A percentile compares a stretch with the other conserved stretches of the same genome.
Evolutionary conservation across 2,113 vertebrate species (phyloP).

Genomic region (Lonchura striata): DNA sequence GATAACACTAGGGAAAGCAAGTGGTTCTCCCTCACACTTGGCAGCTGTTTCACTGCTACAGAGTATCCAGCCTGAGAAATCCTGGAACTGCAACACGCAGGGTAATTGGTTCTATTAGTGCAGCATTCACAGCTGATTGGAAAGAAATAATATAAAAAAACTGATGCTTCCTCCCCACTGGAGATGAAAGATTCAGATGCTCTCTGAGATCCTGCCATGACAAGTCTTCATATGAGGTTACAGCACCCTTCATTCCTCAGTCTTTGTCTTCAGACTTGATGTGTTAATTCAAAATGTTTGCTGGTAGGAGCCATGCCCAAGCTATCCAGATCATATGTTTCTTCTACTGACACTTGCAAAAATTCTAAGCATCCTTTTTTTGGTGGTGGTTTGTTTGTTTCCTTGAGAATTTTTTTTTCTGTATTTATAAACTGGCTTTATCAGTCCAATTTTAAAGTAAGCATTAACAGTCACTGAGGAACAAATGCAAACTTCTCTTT

Average conservation of each 20-base stretch:
- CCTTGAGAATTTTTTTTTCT: neutral
- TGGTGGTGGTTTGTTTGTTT: neutral
- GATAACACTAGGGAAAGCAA: neutral
- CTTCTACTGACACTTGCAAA: neutral
- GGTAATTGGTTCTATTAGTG: slow-evolving; percentile 28
- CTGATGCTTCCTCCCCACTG: neutral
- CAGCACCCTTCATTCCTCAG: neutral
- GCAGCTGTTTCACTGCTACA: slow-evolving; percentile 6
- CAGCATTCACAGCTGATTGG: neutral
- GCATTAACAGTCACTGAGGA: neutral
- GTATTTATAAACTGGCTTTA: neutral
- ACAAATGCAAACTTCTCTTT: neutral
- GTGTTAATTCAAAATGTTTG: neutral
- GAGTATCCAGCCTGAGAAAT: slow-evolving; percentile 40
- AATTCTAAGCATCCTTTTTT: neutral
- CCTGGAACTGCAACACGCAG: slow-evolving; percentile 12
- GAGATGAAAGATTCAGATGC: slow-evolving; percentile 5
- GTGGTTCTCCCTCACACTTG: neutral
- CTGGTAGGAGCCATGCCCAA: neutral
- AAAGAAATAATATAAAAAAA: neutral
- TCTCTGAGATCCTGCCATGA: neutral
- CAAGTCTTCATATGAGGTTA: neutral
- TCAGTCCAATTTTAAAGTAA: neutral
- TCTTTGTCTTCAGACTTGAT: neutral
- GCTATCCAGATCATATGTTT: neutral